phyloP scores from a whole-genome alignment of 2,888 invertebrate genomes.

The Uropetala carovei region DNA sequence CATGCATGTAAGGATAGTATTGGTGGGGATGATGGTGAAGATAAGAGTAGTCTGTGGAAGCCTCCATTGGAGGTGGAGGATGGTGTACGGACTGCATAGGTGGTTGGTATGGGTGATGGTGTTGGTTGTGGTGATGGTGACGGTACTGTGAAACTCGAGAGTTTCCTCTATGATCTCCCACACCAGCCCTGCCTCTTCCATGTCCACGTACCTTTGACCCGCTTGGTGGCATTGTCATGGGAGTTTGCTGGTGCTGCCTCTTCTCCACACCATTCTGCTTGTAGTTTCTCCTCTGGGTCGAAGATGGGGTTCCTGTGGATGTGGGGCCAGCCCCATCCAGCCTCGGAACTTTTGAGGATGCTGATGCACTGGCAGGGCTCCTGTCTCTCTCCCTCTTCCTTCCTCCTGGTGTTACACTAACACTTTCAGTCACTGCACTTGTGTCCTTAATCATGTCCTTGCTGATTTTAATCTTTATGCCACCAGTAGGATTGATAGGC shows the following conservation, averaged over 20 bases:
- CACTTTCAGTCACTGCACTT: constrained; percentile 59
- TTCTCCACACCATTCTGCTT: constrained; percentile 71
- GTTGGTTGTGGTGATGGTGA: constrained; percentile 69
- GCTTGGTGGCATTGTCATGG: constrained; percentile 43
- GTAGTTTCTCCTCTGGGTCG: constrained; percentile 71
- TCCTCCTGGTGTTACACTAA: constrained; percentile 22
- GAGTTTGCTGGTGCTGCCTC: constrained; percentile 69
- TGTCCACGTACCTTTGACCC: constrained; percentile 74
- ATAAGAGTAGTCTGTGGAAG: constrained; percentile 70
- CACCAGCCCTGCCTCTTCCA: constrained; percentile 72
- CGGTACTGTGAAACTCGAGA: constrained; percentile 71
- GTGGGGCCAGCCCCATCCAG: constrained; percentile 66
- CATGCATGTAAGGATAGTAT: constrained; percentile 59
- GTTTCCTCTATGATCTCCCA: constrained; percentile 69
- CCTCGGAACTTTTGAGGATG: constrained; percentile 46
- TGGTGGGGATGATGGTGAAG: constrained; percentile 62
- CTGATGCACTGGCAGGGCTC: constrained; percentile 46
- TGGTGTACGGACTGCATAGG: constrained; percentile 68
- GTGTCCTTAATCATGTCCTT: constrained; percentile 81
- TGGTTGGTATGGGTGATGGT: constrained; percentile 66
- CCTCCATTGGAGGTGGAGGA: constrained; percentile 70
- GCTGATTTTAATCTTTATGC: constrained; percentile 83
- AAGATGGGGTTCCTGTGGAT: constrained; percentile 69
- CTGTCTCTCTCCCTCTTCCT: constrained; percentile 56
- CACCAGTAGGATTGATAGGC: constrained; percentile 67